Conservation (phyloP, 2,797 vertebrate genomes). For the Argyrosomus regius region DNA sequence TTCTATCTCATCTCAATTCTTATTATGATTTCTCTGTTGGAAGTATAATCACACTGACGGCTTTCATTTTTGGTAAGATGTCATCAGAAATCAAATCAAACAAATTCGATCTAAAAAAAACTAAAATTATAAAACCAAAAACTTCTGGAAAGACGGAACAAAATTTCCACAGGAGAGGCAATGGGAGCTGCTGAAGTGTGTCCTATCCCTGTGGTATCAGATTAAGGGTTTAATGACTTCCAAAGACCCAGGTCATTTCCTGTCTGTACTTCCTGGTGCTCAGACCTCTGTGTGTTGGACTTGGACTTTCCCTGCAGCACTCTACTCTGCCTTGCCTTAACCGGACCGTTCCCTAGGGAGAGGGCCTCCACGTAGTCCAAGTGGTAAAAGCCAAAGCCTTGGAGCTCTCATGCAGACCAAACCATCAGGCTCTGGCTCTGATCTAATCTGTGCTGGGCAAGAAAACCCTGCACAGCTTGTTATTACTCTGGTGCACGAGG, state of each 20-base stretch:
- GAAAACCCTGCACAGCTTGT: constrained; percentile 74
- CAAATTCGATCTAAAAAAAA: constrained; percentile 16
- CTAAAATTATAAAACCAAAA: constrained; percentile 28
- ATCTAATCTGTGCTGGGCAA: constrained; percentile 78
- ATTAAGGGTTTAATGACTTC: constrained; percentile 79
- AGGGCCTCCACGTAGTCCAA: constrained; percentile 62
- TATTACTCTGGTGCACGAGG: constrained; percentile 65
- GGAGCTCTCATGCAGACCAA: constrained; percentile 65
- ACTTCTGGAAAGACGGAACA: constrained; percentile 42
- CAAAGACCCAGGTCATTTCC: constrained; percentile 76
- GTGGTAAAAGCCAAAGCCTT: constrained; percentile 67
- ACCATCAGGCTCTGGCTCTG: constrained; percentile 63
- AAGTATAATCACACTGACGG: constrained; percentile 1
- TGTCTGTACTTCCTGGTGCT: constrained; percentile 72
- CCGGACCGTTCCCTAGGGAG: constrained; percentile 60
- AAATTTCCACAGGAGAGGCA: constrained; percentile 45
- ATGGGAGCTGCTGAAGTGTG: constrained; percentile 52
- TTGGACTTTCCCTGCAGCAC: constrained; percentile 64
- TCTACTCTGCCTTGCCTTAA: constrained; percentile 48
- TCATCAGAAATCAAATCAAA: constrained; percentile 49
- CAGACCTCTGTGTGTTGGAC: constrained; percentile 59
- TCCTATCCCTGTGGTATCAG: constrained; percentile 63
- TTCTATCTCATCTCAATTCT: background rate
- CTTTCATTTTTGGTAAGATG: constrained; percentile 40
- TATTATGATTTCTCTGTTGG: background rate